These are phyloP conservation scores for Rattus rattus DNA, from an alignment of 2,113 vertebrate genomes.

Conservation along the genomic window DNA sequence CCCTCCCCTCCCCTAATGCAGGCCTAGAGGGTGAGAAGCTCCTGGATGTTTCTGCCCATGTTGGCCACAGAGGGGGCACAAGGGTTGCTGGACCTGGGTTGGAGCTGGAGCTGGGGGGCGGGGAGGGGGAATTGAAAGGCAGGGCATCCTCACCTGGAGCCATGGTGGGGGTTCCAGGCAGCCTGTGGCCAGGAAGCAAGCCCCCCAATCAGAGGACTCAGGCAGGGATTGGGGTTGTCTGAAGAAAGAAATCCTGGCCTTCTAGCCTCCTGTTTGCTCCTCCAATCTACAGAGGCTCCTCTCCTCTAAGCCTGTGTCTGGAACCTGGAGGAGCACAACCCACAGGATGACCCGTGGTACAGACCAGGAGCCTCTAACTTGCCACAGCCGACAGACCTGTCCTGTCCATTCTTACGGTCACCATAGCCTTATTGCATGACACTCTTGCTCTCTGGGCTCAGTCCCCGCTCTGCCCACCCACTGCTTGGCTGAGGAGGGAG, in stretches of 20 bases:
- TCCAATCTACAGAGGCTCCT: no score
- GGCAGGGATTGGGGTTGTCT: neutral
- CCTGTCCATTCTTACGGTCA: no score
- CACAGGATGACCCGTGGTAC: neutral
- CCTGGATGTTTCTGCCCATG: neutral
- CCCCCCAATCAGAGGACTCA: neutral
- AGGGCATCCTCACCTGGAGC: neutral
- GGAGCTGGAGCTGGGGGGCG: neutral
- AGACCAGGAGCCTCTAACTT: neutral
- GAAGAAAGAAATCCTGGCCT: neutral
- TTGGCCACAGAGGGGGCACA: fast-evolving
- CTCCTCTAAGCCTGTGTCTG: neutral
- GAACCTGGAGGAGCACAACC: neutral
- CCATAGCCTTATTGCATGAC: neutral
- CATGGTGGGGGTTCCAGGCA: neutral
- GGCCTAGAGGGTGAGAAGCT: neutral
- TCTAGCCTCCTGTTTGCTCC: neutral
- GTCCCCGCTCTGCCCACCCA: neutral
- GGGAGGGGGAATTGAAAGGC: neutral
- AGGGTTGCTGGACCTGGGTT: neutral
- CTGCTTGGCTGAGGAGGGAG: neutral
- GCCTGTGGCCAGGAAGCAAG: neutral
- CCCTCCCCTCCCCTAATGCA: neutral
- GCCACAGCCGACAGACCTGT: neutral
- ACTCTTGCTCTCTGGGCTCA: neutral